Conservation (phyloP, 2,113 vertebrate species). For the Microcebus lehilahytsara region DNA sequence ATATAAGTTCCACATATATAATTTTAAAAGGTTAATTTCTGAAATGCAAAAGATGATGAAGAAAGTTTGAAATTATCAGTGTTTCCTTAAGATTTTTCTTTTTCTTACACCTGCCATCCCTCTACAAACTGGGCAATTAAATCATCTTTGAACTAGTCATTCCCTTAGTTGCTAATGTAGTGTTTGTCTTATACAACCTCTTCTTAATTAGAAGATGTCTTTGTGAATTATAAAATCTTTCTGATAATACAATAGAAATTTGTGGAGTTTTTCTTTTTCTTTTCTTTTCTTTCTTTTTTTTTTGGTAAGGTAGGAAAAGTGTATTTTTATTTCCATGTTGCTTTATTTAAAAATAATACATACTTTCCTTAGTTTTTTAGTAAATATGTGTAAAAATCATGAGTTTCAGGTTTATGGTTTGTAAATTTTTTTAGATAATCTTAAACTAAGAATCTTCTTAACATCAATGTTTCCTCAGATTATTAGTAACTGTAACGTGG, state of each 20-base stretch:
- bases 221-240: conserved; percentile 75
- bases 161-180: conserved; percentile 60
- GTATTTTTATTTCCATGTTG: conserved; percentile 59
- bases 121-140: conserved; percentile 56
- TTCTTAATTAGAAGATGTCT: conserved; percentile 72
- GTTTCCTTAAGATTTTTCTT: conserved; percentile 42
- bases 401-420: conserved; percentile 73
- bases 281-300: background rate
- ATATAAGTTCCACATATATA: background rate
- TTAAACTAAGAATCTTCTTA: conserved; percentile 68
- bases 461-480: conserved; percentile 42
- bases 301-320: conserved; percentile 62
- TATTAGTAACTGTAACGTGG: conserved; percentile 59
- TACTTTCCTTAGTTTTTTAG: conserved; percentile 73
- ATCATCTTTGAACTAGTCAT: conserved; percentile 68
- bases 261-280: background rate
- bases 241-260: conserved; percentile 51
- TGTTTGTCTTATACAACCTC: conserved; percentile 74
- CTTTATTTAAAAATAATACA: conserved; percentile 62
- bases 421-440: conserved; percentile 57
- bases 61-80: conserved; percentile 47
- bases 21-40: background rate
- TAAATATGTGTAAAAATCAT: conserved; percentile 81
- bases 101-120: background rate
- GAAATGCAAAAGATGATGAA: background rate